Conservation (phyloP, 1,140 invertebrate genomes). For the Cecropterus lyciades region DNA sequence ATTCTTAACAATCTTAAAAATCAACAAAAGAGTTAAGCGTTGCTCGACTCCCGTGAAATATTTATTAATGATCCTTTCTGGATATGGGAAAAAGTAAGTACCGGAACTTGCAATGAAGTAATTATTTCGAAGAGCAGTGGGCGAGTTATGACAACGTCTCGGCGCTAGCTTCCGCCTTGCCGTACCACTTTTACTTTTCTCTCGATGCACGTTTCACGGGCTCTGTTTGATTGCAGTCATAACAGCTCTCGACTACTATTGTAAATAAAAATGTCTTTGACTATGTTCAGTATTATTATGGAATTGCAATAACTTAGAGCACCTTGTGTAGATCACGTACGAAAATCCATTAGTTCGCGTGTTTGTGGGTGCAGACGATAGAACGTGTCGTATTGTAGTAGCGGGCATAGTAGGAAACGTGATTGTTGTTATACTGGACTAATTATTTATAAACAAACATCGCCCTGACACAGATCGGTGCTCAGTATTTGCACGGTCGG, state of each 20-base stretch:
- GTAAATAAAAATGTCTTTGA: conserved; percentile 2
- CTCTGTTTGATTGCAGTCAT: conserved; percentile 24
- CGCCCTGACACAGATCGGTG: conserved; percentile 68
- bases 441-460: conserved; percentile 78
- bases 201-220: conserved; percentile 47
- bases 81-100: conserved; percentile 15
- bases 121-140: conserved; percentile 31
- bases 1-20: too few species aligned
- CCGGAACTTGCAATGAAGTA: conserved; percentile 16
- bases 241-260: not conserved
- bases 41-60: conserved; percentile 45
- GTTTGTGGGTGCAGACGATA: not conserved
- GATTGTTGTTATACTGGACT: conserved; percentile 45
- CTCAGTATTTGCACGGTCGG: conserved; percentile 50
- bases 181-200: conserved; percentile 79
- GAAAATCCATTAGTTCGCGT: not conserved
- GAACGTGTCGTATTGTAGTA: conserved; percentile 17
- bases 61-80: conserved; percentile 48
- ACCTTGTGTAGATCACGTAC: conserved; percentile 10
- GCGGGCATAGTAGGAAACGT: conserved; percentile 40
- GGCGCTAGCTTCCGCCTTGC: conserved; percentile 57
- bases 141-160: conserved; percentile 24
- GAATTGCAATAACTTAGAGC: not conserved
- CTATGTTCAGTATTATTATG: not conserved
- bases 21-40: conserved; percentile 71